Conservation (phyloP, 2,797 vertebrate genomes). For the Neoniphon sammara region DNA sequence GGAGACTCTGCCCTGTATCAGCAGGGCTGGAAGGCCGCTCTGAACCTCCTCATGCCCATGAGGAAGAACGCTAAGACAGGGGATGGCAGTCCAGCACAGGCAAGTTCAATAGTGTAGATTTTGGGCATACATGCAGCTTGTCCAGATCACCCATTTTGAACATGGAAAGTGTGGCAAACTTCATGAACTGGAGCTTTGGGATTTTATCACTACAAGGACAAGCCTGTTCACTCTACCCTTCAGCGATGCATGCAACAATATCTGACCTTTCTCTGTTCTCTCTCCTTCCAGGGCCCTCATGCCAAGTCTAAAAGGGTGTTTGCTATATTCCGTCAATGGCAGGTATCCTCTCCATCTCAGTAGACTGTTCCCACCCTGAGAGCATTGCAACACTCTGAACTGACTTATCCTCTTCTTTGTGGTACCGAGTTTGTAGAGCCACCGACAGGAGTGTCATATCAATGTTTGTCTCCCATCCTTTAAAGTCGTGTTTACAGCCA, state of each 20-base stretch:
- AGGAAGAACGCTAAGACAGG: constrained; percentile 75
- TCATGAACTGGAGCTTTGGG: too few relatives aligned
- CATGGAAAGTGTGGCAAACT: too few relatives aligned
- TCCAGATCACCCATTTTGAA: too few relatives aligned
- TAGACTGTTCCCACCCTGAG: constrained; percentile 59
- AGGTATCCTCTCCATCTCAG: constrained; percentile 83
- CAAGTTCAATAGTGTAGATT: constrained; percentile 51
- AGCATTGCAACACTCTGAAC: constrained; percentile 32
- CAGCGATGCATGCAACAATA: neutral
- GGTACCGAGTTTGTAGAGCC: constrained; percentile 47
- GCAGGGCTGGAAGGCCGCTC: constrained; percentile 88
- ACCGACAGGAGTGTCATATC: constrained; percentile 49
- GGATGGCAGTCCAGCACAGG: constrained; percentile 81
- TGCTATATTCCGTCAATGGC: constrained; percentile 94
- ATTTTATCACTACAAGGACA: neutral
- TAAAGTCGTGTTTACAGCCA: constrained; percentile 58
- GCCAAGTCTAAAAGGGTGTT: constrained; percentile 95
- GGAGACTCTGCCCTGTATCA: constrained; percentile 57
- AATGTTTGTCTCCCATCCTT: constrained; percentile 45
- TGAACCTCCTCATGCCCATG: constrained; percentile 85
- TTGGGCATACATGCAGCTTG: too few relatives aligned
- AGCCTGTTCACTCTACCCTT: too few relatives aligned
- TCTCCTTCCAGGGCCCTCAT: constrained; percentile 84
- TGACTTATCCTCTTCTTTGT: constrained; percentile 49
- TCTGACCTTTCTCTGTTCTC: constrained; percentile 26